phyloP scores from a whole-genome alignment of 2,797 vertebrate genomes.

The Cirrhinus mrigala region DNA sequence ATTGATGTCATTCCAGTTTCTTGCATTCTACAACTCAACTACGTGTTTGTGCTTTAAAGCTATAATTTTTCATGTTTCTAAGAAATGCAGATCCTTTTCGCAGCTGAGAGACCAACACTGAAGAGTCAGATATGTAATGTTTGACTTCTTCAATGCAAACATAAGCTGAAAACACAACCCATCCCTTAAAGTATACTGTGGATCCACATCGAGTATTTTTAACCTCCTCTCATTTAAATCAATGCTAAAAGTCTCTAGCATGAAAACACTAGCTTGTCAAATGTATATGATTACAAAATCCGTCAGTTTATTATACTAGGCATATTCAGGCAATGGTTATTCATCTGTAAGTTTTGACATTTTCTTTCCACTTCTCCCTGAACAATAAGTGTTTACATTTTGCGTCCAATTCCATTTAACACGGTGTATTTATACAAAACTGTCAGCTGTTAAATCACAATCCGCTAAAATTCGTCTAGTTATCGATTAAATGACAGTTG shows the following conservation, averaged over 20 bases:
- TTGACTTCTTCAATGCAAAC: conserved; percentile 24
- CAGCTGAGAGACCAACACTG: background rate
- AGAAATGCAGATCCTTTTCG: background rate
- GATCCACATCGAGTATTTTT: background rate
- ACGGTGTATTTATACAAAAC: background rate
- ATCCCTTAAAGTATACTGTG: background rate
- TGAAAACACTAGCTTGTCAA: background rate
- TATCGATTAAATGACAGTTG: background rate
- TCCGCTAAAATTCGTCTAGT: background rate
- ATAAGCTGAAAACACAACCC: background rate
- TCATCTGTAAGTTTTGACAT: background rate
- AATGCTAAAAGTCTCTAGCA: background rate
- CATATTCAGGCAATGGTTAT: background rate
- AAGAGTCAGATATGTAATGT: background rate
- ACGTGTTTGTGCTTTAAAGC: background rate
- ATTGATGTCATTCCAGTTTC: background rate
- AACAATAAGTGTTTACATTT: background rate
- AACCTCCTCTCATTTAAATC: background rate
- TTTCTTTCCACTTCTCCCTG: background rate
- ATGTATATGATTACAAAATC: background rate
- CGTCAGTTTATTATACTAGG: background rate
- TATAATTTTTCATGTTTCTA: background rate
- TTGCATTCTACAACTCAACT: background rate
- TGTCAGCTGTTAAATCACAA: background rate
- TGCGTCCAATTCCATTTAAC: background rate